Evolutionary conservation across 2,113 vertebrate genomes (phyloP), one percentile per base, ranked within the genome.

Genomic region (Macrotus californicus): DNA sequence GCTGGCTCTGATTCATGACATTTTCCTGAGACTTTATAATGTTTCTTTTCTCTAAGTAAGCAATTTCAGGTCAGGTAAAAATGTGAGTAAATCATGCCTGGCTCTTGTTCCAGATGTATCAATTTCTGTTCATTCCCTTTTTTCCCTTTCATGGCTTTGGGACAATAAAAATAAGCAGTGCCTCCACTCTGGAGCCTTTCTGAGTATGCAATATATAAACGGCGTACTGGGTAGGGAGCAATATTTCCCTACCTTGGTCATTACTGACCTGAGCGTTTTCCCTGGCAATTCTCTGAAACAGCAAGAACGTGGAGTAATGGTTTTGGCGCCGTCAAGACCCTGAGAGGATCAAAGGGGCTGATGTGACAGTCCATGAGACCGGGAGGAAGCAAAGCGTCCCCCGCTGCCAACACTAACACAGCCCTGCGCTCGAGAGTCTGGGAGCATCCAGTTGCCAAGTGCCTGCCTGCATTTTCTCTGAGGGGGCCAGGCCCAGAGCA

Each of bases 41-140:
- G 82, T 97, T 98, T 98, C 98, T 97, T 97, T 76, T 98, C 94
- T 98, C 96, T 98, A 96, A 98, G 96, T 97, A 97, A 98, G 96
- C 94, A 98, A 98, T 98, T 98, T 98, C 97, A 97, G 96, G 96
- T 98, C 95, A 97, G 97, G 96, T 98, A 98, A 98, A 98, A 98
- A 98, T 98, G 96, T 96, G 94, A 98, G 98, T 98, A 98, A 98
- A 98, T 98, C 98, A 98, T 95, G 98, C 95, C 96, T 98, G 98
- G 98, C 97, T 97, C 95, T 96, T 87, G 85, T 98, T 98, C 97
- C 98, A 98, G 97, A 98, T 97, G 90, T 98, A 98, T 98, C 97
- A 94, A 96, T 98, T 98, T 97, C 98, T 97, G 93, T 96, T 97
- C 97, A 94, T 98, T 97, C 80, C 79, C 86, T 91, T 93, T 97